phyloP scores from a whole-genome alignment of 2,113 vertebrate species.

The Muntiacus muntjak region DNA sequence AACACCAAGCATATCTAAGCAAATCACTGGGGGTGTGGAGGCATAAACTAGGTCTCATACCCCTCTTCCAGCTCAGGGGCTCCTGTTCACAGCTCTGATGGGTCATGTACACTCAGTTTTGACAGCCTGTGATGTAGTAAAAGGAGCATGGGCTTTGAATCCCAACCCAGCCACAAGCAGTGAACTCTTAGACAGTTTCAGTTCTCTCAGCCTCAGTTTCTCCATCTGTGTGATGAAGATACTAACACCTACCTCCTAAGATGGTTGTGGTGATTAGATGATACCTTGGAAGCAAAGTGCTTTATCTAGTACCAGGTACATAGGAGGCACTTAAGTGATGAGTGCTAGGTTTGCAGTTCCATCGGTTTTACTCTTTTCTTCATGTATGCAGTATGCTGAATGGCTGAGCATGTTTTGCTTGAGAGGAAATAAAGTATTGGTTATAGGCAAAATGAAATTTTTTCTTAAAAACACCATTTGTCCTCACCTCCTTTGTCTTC shows the following conservation, averaged over 20 bases:
- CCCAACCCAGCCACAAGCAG: background rate
- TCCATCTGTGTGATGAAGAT: background rate
- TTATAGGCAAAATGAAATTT: background rate
- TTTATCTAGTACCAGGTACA: background rate
- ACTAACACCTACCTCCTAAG: background rate
- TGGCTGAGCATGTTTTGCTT: background rate
- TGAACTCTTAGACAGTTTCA: background rate
- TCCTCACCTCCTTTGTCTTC: background rate
- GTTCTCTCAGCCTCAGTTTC: background rate
- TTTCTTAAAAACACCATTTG: background rate
- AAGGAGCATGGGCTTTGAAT: background rate
- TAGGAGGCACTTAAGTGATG: background rate
- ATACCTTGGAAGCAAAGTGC: background rate
- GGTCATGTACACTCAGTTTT: background rate
- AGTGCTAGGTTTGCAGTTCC: background rate
- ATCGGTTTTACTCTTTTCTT: background rate
- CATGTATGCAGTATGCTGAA: too few relatives aligned
- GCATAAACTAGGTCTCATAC: background rate
- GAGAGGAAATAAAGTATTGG: background rate
- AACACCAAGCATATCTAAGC: background rate
- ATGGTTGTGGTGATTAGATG: background rate
- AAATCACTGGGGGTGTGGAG: background rate
- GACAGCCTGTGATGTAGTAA: background rate
- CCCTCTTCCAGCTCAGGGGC: background rate
- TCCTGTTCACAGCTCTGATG: background rate